Base-by-base conservation (phyloP, 35 echinoderm and acorn worm species). In the Ophioderma brevispina region DNA sequence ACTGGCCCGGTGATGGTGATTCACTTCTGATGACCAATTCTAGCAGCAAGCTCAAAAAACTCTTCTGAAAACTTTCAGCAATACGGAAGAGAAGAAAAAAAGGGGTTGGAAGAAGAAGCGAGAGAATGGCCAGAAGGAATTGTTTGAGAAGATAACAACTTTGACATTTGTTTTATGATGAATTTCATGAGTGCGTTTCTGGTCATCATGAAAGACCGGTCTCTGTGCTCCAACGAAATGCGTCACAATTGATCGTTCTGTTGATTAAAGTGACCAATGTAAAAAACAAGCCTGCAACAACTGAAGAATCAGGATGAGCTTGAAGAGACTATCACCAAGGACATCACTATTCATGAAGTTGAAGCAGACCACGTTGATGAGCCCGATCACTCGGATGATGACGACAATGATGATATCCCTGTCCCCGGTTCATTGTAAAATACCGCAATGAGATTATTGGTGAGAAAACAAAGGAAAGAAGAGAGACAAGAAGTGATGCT, bases 131-230 rank as follows among this genome's bases (percentile, higher is more conserved):
- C n/a, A n/a, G n/a, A 35, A 33, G 35, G 78, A 80, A n/a, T 35
- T 14, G 78, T 35, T 80, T 33, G 78, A 80, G 33, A 80, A 33
- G 78, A 33, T 80, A 80, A 80, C 33, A 33, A 36, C 78, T 35
- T 14, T 80, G 78, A 80, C 38, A 35, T 80, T 80, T 38, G 38
- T 80, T 38, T 80, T 19, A 80, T 80, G 78, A 33, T 80, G 78
- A 80, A 80, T 38, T 80, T 80, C 78, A 80, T 80, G 78, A 52
- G 46, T 11, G 46, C 46, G 21, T 52, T 52, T 52, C 46, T 52
- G 46, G 21, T 52, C 46, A 52, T 52, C 46, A 52, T 52, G 46
- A 52, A 52, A 52, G 46, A 52, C 8, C 21, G 8, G 46, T 52
- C 46, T 21, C 46, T 52, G 46, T 52, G 21, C 46, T 52, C 8